These are phyloP conservation scores for Anastrepha obliqua DNA, from an alignment of 1,140 invertebrate genomes.

Conservation along the genomic window DNA sequence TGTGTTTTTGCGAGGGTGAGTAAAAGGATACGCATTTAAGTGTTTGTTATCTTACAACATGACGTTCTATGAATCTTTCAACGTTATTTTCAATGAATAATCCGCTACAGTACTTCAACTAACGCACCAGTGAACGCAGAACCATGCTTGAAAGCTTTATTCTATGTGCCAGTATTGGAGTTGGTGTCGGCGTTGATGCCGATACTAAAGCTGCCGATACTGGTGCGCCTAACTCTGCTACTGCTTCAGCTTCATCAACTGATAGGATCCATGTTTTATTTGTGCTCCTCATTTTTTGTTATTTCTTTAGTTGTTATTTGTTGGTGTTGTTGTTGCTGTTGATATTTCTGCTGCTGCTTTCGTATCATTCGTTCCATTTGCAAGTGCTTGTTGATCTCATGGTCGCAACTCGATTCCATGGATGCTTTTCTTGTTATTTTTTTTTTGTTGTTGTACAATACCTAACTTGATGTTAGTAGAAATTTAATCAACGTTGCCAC, in stretches of 20 bases:
- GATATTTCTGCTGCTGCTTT: not conserved
- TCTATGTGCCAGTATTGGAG: not conserved
- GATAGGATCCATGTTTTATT: slow-evolving; percentile 23
- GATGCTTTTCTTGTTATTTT: not conserved
- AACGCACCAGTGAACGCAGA: slow-evolving; percentile 44
- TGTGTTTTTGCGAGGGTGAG: not conserved
- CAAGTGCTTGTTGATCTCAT: slow-evolving; percentile 34
- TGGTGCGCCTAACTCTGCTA: not conserved
- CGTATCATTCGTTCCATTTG: slow-evolving; percentile 40
- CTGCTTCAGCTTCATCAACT: slow-evolving; percentile 22
- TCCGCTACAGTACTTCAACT: slow-evolving; percentile 33
- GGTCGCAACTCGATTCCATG: not conserved
- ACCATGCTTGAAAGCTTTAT: slow-evolving; percentile 48
- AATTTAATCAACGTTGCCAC: slow-evolving; percentile 50
- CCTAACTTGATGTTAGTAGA: slow-evolving; percentile 28
- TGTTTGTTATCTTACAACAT: slow-evolving; percentile 33
- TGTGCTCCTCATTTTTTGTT: not conserved
- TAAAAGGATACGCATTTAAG: not conserved
- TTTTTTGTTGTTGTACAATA: slow-evolving; percentile 16
- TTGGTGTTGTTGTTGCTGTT: slow-evolving; percentile 5
- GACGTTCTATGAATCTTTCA: not conserved
- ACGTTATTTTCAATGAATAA: slow-evolving; percentile 46
- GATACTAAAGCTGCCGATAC: not conserved
- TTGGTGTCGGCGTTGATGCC: not conserved
- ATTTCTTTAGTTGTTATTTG: not conserved